A percentile compares a stretch with the other conserved stretches of the same genome.
These are phyloP conservation scores for Melanotaenia maccullochi DNA, from an alignment of 2,797 vertebrate species.

Conservation along the genomic window DNA sequence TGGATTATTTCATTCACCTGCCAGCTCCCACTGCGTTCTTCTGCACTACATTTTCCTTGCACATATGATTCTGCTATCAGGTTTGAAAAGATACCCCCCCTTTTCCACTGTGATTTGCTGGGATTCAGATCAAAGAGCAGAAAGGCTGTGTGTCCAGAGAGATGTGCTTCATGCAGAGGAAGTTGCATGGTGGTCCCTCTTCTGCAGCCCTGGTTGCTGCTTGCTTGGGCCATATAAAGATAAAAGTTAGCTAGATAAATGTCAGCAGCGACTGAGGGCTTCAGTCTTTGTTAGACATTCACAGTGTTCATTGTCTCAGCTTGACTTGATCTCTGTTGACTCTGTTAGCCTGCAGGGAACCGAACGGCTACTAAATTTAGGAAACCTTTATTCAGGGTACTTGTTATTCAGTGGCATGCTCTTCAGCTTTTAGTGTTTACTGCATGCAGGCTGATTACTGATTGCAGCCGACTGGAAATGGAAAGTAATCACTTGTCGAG, in stretches of 20 bases:
- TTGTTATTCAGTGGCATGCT: constrained; percentile 50
- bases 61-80: constrained; percentile 66
- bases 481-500: constrained; percentile 47
- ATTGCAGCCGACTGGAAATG: constrained; percentile 54
- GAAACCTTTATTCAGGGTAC: constrained; percentile 37
- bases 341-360: constrained; percentile 36
- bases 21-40: constrained; percentile 49
- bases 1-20: constrained; percentile 69
- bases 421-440: constrained; percentile 45
- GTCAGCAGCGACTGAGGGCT: constrained; percentile 35
- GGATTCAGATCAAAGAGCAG: constrained; percentile 63
- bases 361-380: constrained; percentile 38
- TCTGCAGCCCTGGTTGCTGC: constrained; percentile 25
- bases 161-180: constrained; percentile 17
- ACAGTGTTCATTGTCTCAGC: constrained; percentile 34
- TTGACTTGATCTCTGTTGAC: constrained; percentile 44
- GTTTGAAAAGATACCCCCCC: constrained; percentile 62
- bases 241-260: constrained; percentile 53
- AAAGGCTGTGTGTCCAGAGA: constrained; percentile 27
- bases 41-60: constrained; percentile 44
- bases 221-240: constrained; percentile 50
- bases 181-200: constrained; percentile 28
- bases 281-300: constrained; percentile 33
- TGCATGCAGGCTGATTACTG: constrained; percentile 56
- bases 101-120: constrained; percentile 44